A percentile compares a stretch with the other conserved stretches of the same genome.
Conservation (phyloP, 2,888 invertebrate species). For the Sesia bembeciformis region DNA sequence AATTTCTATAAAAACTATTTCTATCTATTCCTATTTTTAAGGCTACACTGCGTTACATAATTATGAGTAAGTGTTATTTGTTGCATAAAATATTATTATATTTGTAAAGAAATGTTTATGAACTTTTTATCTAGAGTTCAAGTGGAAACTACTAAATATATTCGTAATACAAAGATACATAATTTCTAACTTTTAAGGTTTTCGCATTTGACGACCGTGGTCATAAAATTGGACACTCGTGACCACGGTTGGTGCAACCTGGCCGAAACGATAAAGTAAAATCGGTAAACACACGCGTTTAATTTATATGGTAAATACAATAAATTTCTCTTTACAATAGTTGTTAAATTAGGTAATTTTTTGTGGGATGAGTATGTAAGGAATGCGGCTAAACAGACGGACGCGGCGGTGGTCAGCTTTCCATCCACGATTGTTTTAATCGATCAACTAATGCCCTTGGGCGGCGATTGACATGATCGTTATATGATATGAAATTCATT, state of each 20-base stretch:
- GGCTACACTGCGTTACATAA: background rate
- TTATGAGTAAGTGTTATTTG: background rate
- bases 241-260: too few relatives aligned
- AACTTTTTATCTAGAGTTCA: too few relatives aligned
- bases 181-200: too few relatives aligned
- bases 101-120: too few relatives aligned
- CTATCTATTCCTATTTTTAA: background rate
- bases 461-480: slow-evolving; percentile 1
- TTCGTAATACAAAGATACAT: too few relatives aligned
- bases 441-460: slow-evolving; percentile 21
- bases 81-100: background rate
- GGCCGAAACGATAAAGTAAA: too few relatives aligned
- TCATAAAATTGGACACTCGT: too few relatives aligned
- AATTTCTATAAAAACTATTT: background rate
- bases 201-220: too few relatives aligned
- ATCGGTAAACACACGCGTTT: too few relatives aligned
- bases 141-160: too few relatives aligned
- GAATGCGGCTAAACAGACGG: slow-evolving; percentile 48
- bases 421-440: slow-evolving; percentile 49
- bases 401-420: slow-evolving; percentile 18
- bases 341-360: background rate
- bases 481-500: background rate
- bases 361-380: slow-evolving; percentile 8
- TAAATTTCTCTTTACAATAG: too few relatives aligned
- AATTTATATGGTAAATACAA: too few relatives aligned